A percentile compares a stretch with the other conserved stretches of the same genome.
Conservation (phyloP, 2,797 vertebrate genomes). For the Eutrigla gurnardus region DNA sequence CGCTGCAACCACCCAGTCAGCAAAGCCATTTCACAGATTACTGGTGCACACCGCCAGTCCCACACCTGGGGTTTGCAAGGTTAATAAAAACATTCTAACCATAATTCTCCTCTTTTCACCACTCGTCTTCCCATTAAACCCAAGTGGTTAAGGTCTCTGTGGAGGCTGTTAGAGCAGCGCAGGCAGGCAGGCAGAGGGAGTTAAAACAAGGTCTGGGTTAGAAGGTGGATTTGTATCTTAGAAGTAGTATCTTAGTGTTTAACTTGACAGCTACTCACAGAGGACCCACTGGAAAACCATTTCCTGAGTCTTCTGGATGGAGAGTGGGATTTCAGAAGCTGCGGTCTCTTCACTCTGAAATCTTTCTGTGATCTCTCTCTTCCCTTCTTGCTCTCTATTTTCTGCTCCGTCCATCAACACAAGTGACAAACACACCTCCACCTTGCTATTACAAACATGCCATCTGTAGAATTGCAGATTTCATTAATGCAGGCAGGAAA, state of each 20-base stretch:
- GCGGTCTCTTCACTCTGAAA: conserved; percentile 32
- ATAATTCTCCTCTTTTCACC: conserved; percentile 82
- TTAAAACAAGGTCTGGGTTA: conserved; percentile 75
- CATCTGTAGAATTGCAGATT: conserved; percentile 57
- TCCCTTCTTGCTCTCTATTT: conserved; percentile 35
- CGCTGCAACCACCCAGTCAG: conserved; percentile 76
- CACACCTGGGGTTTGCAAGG: conserved; percentile 85
- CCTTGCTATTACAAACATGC: conserved; percentile 51
- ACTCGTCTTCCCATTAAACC: conserved; percentile 84
- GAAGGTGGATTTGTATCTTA: conserved; percentile 52
- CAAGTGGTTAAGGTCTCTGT: conserved; percentile 80
- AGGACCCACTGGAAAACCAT: conserved; percentile 10
- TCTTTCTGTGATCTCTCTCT: conserved; percentile 25
- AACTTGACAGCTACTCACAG: conserved; percentile 13
- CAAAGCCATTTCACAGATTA: conserved; percentile 92
- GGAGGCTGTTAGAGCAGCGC: conserved; percentile 81
- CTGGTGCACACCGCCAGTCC: conserved; percentile 83
- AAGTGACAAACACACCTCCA: conserved; percentile 52
- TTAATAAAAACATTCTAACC: conserved; percentile 90
- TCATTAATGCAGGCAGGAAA: conserved; percentile 72
- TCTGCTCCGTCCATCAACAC: conserved; percentile 56
- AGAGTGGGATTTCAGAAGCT: conserved; percentile 30
- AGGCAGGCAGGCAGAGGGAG: conserved; percentile 32
- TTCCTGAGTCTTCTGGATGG: conserved; percentile 4
- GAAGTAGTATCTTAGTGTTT: conserved; percentile 37